phyloP scores from a whole-genome alignment of 1,140 invertebrate genomes.

The Heliconius hewitsoni region DNA sequence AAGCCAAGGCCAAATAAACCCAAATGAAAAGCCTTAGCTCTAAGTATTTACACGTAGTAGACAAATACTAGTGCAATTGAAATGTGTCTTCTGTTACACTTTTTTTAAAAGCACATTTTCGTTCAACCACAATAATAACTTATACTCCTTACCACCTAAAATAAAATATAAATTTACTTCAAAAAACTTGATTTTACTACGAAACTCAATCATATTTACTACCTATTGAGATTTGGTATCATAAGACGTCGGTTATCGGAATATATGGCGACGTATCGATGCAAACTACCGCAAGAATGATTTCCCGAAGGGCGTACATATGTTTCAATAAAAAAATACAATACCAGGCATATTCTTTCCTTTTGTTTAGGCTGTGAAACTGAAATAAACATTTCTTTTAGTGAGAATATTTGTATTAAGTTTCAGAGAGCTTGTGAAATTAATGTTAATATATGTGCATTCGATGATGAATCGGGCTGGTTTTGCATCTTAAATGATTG shows the following conservation, averaged over 20 bases:
- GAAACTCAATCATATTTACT: conserved; percentile 22
- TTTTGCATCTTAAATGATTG: too few relatives aligned
- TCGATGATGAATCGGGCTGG: background rate
- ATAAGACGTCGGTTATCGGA: conserved; percentile 16
- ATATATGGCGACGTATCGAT: conserved; percentile 24
- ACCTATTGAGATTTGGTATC: conserved; percentile 22
- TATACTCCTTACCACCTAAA: background rate
- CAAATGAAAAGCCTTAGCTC: too few relatives aligned
- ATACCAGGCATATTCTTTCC: background rate
- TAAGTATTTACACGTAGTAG: too few relatives aligned
- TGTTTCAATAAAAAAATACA: conserved; percentile 14
- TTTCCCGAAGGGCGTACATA: conserved; percentile 15
- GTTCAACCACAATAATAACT: background rate
- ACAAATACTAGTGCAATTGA: too few relatives aligned
- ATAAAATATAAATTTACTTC: background rate
- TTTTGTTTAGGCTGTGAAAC: background rate
- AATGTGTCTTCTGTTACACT: too few relatives aligned
- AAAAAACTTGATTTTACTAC: background rate
- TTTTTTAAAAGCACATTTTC: too few relatives aligned
- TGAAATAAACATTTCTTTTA: background rate
- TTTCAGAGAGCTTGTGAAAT: background rate
- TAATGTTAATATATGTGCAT: background rate
- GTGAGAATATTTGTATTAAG: background rate
- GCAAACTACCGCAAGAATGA: conserved; percentile 25
- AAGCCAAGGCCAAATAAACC: too few relatives aligned